Base-by-base conservation (phyloP, 2,113 vertebrate species). In the Larimichthys polyactis region DNA sequence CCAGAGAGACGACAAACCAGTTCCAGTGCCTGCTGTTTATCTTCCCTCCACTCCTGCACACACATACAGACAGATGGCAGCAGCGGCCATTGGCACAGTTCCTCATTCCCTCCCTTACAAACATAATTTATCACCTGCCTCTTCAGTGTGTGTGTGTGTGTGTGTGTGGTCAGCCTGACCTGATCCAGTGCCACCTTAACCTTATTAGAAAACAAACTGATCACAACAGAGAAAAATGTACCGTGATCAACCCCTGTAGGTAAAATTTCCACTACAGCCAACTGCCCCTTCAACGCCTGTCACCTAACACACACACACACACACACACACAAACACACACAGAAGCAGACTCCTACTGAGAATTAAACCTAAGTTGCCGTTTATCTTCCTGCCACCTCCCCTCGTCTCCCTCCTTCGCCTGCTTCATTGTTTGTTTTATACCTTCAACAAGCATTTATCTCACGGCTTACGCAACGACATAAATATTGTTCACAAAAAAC, bases 91-190 rank as follows among this genome's bases (percentile, higher is more conserved):
- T 88, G 89, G 88, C 89, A 87, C 71, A 27, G 87, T 63, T 68
- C 65, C 83, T 81, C 66, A 77, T 82, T 76, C 69, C 68, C 66
- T 79, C 73, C 67, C 81, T 80, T 77, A 80, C 84, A 86, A 93
- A 93, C 88, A 86, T 87, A 90, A 93, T 93, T 93, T 84, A 93
- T 94, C 91, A 93, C 82, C 81, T 86, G 80, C 74, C 60, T 87
- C 80, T 62, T 70, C 43, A 15, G 60, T 75, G 80, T 72, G 79
- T 63, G 22, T 75, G 83, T 36, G 75, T 77, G 66, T 52, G 46
- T 77, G 68, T 76, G 43, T 44, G 43, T 11, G 43, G 27, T 74
- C 36, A 83, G 77, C 48, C 52, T 85, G 83, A 78, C 85, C 81
- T 77, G 85, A 92, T 86, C 86, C 84, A 86, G 78, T 84, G 83